These are phyloP conservation scores for Epinotia ramella DNA, from an alignment of 2,888 invertebrate genomes.

Conservation along the genomic window DNA sequence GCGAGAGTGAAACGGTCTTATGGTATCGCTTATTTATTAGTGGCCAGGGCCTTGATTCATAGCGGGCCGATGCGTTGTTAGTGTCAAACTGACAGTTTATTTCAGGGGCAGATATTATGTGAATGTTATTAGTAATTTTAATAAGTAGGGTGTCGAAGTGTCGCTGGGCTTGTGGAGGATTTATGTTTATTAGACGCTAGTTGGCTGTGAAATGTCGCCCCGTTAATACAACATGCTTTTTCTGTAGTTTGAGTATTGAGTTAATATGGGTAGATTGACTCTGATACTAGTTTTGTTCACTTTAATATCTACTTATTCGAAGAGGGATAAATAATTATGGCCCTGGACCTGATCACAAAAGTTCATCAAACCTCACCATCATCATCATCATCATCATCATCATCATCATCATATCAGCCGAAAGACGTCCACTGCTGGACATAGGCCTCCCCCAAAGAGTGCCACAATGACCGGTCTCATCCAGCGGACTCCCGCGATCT, in stretches of 20 bases:
- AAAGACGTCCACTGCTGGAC: too few species aligned
- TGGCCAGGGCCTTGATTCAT: slow-evolving; percentile 67
- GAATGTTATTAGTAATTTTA: slow-evolving; percentile 45
- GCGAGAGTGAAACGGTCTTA: slow-evolving; percentile 3
- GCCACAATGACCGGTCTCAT: too few species aligned
- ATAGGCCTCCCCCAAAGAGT: too few species aligned
- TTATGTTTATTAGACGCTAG: slow-evolving; percentile 37
- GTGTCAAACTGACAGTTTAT: slow-evolving; percentile 62
- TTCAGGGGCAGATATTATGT: slow-evolving; percentile 52
- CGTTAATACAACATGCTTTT: neutral
- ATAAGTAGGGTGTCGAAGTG: slow-evolving; percentile 41
- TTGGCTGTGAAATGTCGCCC: slow-evolving; percentile 9
- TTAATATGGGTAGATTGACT: neutral
- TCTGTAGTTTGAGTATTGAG: neutral
- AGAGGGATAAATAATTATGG: too few species aligned
- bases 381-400: too few species aligned
- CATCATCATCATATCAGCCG: too few species aligned
- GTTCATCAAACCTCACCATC: too few species aligned
- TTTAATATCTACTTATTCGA: too few species aligned
- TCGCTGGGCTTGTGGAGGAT: slow-evolving; percentile 13
- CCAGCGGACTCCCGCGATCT: too few species aligned
- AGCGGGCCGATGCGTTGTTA: slow-evolving; percentile 64
- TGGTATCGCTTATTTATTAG: slow-evolving; percentile 69
- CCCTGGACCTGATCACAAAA: too few species aligned
- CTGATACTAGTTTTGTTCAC: too few species aligned